Evolutionary conservation across 1,140 invertebrate species (phyloP).

Genomic region (Zaprionus tsacasi): DNA sequence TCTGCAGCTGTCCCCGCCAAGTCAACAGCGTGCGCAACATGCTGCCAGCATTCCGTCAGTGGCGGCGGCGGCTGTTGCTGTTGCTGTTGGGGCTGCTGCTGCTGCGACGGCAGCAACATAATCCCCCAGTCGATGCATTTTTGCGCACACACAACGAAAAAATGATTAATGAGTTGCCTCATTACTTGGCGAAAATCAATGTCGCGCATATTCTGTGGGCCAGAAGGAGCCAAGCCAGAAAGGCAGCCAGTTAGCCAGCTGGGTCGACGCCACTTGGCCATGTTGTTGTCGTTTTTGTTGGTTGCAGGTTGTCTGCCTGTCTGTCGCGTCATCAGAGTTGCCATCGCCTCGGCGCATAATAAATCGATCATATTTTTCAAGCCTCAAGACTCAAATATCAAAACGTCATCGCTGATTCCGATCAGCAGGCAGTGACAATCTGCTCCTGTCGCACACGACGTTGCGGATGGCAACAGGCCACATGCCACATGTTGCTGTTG

Average conservation of each 20-base stretch:
- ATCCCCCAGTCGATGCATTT: slow-evolving; percentile 60
- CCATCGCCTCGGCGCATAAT: slow-evolving; percentile 67
- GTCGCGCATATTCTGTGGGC: slow-evolving; percentile 70
- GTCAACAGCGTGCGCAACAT: slow-evolving; percentile 70
- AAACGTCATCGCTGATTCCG: slow-evolving; percentile 66
- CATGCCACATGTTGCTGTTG: slow-evolving; percentile 26
- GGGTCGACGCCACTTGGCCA: slow-evolving; percentile 56
- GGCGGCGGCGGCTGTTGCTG: slow-evolving; percentile 41
- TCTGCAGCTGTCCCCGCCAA: slow-evolving; percentile 56
- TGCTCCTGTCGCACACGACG: slow-evolving; percentile 63
- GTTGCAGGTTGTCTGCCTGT: slow-evolving; percentile 29
- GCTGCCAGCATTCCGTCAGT: slow-evolving; percentile 78
- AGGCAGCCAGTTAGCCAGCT: slow-evolving; percentile 40
- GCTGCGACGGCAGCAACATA: slow-evolving; percentile 40
- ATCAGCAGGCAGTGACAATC: slow-evolving; percentile 60
- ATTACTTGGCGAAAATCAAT: slow-evolving; percentile 82
- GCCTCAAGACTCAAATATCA: slow-evolving; percentile 61
- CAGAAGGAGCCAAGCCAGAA: slow-evolving; percentile 55
- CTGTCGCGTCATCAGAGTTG: slow-evolving; percentile 21
- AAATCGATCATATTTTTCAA: slow-evolving; percentile 80
- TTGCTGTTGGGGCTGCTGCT: slow-evolving; percentile 27
- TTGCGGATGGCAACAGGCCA: background rate
- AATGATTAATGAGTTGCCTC: slow-evolving; percentile 82
- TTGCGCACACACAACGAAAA: slow-evolving; percentile 59
- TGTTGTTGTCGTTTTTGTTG: slow-evolving; percentile 35